Base-by-base conservation (phyloP, 2,797 vertebrate genomes). In the Cryptoblepharus egeriae region DNA sequence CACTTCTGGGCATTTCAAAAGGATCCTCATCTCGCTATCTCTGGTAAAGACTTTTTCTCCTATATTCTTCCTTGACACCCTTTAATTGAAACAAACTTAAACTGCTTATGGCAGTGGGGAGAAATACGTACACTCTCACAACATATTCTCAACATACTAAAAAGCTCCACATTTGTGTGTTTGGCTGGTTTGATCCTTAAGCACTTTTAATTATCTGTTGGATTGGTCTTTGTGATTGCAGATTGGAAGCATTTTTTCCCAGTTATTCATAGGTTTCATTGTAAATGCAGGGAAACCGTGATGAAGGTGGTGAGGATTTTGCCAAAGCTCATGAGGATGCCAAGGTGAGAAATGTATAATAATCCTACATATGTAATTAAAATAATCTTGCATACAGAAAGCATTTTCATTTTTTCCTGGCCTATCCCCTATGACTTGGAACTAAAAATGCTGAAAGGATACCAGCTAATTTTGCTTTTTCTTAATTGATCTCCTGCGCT, bases 1-100 rank as follows among this genome's bases (percentile, higher is more conserved):
- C 87, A 99, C 98, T 1, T 99, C 98, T 0, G 98, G 98, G 55
- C 97, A 96, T 87, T 99, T 99, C 94, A 97, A 96, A 89, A 97
- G 96, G 92, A 98, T 99, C 90, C 97, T 99, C 0, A 92, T 99
- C 71, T 98, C 98, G 81, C 94, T 99, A 78, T 96, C 97, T 75
- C 97, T 98, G 96, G 98, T 99, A 96, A 83, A 90, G 79, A 63
- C 0, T 1, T n/a, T 18, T 58, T 26, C 16, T 26, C 16, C 1
- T 24, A 26, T 13, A 12, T 5, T 2, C 68, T 28, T 70, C 39
- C 16, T 24, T n/a, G 18, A n/a, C 35, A 28, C 30, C 26, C 35
- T 57, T 57, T 9, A 67, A 10, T 74, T 24, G 39, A 75, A 75
- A 55, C 9, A 57, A 16, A 32, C 7, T 12, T 10, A 5, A 30